phyloP scores from a whole-genome alignment of 2,888 invertebrate species.

The Automeris io region DNA sequence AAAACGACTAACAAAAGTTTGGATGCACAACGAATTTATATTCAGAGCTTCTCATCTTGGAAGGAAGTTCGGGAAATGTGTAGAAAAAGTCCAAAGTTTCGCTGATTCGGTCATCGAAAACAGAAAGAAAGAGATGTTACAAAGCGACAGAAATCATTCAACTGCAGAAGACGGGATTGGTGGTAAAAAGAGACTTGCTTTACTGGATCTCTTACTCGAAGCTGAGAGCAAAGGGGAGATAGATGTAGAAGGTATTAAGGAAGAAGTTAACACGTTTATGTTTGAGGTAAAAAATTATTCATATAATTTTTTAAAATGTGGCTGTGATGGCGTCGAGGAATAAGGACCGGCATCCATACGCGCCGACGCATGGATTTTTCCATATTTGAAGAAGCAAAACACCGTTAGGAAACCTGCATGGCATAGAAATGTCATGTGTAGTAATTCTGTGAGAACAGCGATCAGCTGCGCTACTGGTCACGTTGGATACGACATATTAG shows the following conservation, averaged over 20 bases:
- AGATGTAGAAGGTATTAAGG: constrained; percentile 79
- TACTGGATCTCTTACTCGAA: constrained; percentile 80
- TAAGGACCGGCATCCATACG: no score
- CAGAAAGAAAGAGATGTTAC: constrained; percentile 35
- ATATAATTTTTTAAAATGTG: background rate
- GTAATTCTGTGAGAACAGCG: no score
- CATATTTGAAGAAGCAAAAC: no score
- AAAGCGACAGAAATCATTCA: constrained; percentile 5
- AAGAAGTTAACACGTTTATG: constrained; percentile 86
- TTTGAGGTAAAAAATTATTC: constrained; percentile 83
- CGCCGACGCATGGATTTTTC: no score
- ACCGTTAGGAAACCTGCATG: no score
- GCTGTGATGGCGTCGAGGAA: background rate
- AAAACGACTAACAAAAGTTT: constrained; percentile 57
- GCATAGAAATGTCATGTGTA: no score
- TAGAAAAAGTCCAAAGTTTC: constrained; percentile 69
- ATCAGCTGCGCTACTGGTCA: no score
- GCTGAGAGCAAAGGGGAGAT: constrained; percentile 76
- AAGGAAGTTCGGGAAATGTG: constrained; percentile 54
- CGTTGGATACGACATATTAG: no score
- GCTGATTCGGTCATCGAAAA: constrained; percentile 74
- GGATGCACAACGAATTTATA: constrained; percentile 73
- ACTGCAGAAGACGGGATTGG: constrained; percentile 12
- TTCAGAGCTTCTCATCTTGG: constrained; percentile 65
- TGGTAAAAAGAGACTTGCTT: constrained; percentile 74